Percentiles rank a stretch among this genome's conserved stretches.
Evolutionary conservation across 2,888 invertebrate species (phyloP).

Genomic region (Aphidoletes aphidimyza): DNA sequence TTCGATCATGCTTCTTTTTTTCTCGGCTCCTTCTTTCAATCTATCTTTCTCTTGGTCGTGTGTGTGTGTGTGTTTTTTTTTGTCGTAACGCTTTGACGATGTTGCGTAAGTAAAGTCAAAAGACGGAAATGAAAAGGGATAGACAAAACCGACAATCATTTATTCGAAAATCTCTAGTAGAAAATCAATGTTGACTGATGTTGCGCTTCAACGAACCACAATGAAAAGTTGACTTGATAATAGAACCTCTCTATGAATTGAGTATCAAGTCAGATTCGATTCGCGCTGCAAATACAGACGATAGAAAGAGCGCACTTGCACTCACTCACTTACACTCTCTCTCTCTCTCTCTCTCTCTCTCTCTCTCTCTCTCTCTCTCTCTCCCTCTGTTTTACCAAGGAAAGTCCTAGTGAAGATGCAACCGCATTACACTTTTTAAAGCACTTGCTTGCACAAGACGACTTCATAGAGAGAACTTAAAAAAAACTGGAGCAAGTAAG

Average conservation of each 20-base stretch:
- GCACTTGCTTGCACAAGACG: not conserved
- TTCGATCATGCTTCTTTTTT: not conserved
- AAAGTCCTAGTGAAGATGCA: not conserved
- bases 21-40: not conserved
- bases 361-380: not conserved
- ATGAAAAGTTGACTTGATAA: slow-evolving; percentile 39
- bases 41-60: not conserved
- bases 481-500: not conserved
- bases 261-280: slow-evolving; percentile 52
- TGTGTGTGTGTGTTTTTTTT: no score
- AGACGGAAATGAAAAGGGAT: slow-evolving; percentile 46
- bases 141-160: slow-evolving; percentile 52
- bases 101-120: slow-evolving; percentile 32
- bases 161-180: slow-evolving; percentile 45
- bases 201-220: slow-evolving; percentile 48
- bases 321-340: not conserved
- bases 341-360: not conserved
- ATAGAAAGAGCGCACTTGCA: not conserved
- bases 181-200: slow-evolving; percentile 50
- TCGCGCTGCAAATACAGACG: not conserved
- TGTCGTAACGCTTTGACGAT: not conserved
- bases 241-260: slow-evolving; percentile 40
- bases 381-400: not conserved
- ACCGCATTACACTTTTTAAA: slow-evolving; percentile 44
- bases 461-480: not conserved